A percentile compares a stretch with the other conserved stretches of the same genome.
These are phyloP conservation scores for Leptopilina drosophilae DNA, from an alignment of 2,888 invertebrate genomes.

Conservation along the genomic window DNA sequence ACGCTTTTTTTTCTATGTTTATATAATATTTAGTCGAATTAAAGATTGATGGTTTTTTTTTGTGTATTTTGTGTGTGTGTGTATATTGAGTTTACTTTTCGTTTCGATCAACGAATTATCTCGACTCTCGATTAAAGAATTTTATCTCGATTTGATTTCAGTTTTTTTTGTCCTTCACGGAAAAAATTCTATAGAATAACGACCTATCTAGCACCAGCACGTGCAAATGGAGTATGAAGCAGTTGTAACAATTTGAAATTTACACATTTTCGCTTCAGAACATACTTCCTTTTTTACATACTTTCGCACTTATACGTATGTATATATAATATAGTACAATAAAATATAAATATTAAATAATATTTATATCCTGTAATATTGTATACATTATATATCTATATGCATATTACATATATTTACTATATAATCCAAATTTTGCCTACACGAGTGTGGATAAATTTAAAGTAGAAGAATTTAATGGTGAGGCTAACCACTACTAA, in stretches of 20 bases:
- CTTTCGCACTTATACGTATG: constrained; percentile 13
- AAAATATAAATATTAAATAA: too few species aligned
- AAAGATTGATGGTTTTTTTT: constrained; percentile 16
- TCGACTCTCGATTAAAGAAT: constrained; percentile 39
- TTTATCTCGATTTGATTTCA: constrained; percentile 34
- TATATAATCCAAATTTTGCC: constrained; percentile 16
- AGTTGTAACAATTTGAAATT: constrained; percentile 31
- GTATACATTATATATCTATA: too few species aligned
- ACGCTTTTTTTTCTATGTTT: constrained; percentile 16
- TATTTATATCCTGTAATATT: too few species aligned
- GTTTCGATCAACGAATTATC: constrained; percentile 32
- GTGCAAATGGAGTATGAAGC: constrained; percentile 54
- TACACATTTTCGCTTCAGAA: constrained; percentile 19
- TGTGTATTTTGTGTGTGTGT: not conserved
- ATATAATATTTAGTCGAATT: constrained; percentile 42
- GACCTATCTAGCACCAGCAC: constrained; percentile 50
- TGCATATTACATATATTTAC: not conserved
- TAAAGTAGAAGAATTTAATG: constrained; percentile 32
- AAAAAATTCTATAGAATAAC: constrained; percentile 44
- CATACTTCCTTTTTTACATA: constrained; percentile 27
- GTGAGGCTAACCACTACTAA: constrained; percentile 36
- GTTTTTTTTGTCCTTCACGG: constrained; percentile 46
- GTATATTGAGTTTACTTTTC: not conserved
- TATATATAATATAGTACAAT: not conserved
- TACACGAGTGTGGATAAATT: constrained; percentile 27